Conservation (phyloP, 1,140 invertebrate species). For the Yoshiicerus persimilis region DNA sequence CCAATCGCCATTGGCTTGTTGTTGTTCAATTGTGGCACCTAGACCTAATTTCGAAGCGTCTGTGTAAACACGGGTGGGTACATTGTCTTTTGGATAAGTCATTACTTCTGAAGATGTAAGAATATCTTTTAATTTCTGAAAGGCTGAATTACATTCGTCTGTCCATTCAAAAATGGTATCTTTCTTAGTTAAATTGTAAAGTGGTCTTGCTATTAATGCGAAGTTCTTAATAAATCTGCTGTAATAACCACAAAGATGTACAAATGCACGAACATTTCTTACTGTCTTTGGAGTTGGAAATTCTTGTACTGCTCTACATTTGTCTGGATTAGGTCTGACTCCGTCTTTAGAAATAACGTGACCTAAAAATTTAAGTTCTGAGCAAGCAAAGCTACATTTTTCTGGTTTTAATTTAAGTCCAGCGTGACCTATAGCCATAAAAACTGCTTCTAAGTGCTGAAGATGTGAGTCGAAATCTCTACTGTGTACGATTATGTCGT, state of each 20-base stretch:
- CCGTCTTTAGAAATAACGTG: conserved; percentile 52
- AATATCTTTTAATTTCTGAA: neutral
- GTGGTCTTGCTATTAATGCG: neutral
- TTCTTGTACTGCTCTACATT: conserved; percentile 25
- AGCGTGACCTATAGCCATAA: conserved; percentile 30
- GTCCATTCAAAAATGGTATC: neutral
- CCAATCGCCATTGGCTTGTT: neutral
- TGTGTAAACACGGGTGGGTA: neutral
- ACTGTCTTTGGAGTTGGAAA: conserved; percentile 28
- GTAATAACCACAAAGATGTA: conserved; percentile 8
- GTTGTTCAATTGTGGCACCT: conserved; percentile 40
- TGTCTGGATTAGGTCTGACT: conserved; percentile 49
- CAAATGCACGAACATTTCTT: conserved; percentile 24
- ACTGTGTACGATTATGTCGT: conserved; percentile 51
- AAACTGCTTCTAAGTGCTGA: conserved; percentile 51
- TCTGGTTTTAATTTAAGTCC: conserved; percentile 52
- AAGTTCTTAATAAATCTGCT: conserved; percentile 8
- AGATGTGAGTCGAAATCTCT: conserved; percentile 53
- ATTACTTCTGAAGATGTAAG: neutral
- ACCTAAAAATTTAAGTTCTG: conserved; percentile 54
- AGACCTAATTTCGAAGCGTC: neutral
- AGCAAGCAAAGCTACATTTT: conserved; percentile 52
- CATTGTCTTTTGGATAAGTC: conserved; percentile 24
- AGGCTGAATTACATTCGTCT: neutral
- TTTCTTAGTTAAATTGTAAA: conserved; percentile 45